Evolutionary conservation across 37 sponge, comb jelly and placozoan species (phyloP), one percentile per base, ranked within the genome.

Genomic region (Chondrosia reniformis): DNA sequence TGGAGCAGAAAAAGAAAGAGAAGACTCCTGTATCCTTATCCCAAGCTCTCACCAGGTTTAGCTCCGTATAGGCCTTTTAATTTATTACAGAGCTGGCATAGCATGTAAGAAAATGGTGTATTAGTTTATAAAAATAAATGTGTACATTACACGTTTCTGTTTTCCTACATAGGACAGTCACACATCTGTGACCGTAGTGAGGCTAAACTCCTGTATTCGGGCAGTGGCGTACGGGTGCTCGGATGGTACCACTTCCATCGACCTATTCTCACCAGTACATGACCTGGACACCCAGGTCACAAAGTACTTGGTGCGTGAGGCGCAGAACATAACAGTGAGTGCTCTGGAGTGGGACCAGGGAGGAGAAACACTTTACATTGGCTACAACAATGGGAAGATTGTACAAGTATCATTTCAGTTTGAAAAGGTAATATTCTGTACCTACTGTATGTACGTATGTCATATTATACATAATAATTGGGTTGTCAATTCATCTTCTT

Each of bases 271-370:
- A 13, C 15, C n/a, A 3, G 36, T 69, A 24, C 43, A 25, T 3
- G 72, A 69, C 2, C 24, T 44, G 9, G 72, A 69, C 24, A 38
- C 72, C 3, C 2, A 36, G 2, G 72, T 69, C 19, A 69, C 39
- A 44, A 31, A 44, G 22, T 69, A 69, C 24, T 24, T 69, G 10
- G 41, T 69, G 24, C 72, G 36, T 69, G 72, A 69, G 36, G 40
- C 72, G n/a, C n/a, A 40, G 2, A 19, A 40, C 41, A 37, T 40
- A 21, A 40, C 72, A 34, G 72, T 39, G 22, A 69, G 72, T 40
- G 72, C 72, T 13, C 13, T 69, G 43, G 72, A 69, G 72, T 69
- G 72, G 72, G 72, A 69, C 19, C 44, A 69, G n/a, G 43, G 72
- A n/a, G 72, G 72, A 37, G 72, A 69, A 44, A 69, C 24, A 25